A percentile compares a stretch with the other conserved stretches of the same genome.
These are phyloP conservation scores for Pholis gunnellus DNA, from an alignment of 2,113 vertebrate species.

Conservation along the genomic window DNA sequence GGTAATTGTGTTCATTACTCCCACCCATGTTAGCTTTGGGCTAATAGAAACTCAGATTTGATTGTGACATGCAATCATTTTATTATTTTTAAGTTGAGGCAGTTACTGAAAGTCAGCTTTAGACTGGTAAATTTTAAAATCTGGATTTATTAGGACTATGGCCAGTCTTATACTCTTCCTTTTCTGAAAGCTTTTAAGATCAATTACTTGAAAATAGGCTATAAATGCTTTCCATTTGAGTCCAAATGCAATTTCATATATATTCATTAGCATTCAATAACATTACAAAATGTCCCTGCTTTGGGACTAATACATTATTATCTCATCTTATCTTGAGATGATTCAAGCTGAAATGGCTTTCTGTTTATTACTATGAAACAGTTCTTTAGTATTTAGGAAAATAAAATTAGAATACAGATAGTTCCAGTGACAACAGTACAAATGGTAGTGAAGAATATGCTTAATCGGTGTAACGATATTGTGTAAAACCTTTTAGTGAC, in stretches of 20 bases:
- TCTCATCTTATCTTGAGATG: background rate
- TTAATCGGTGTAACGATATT: background rate
- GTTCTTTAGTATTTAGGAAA: background rate
- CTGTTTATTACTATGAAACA: background rate
- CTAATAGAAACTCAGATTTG: slow-evolving; percentile 1
- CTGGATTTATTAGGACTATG: background rate
- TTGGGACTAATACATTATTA: background rate
- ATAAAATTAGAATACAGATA: background rate
- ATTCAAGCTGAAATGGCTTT: background rate
- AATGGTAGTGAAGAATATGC: background rate
- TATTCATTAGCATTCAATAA: background rate
- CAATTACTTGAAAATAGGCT: background rate
- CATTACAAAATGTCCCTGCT: background rate
- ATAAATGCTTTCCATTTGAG: background rate
- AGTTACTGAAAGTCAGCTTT: background rate
- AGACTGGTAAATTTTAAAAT: background rate
- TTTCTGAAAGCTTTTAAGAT: slow-evolving; percentile 2
- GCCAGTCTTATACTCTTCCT: background rate
- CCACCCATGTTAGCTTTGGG: background rate
- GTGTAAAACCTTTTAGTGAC: background rate
- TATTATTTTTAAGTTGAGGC: background rate
- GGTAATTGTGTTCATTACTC: background rate
- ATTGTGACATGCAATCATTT: background rate
- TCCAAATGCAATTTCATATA: background rate
- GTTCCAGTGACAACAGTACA: background rate